Base-by-base conservation (phyloP, 2,888 invertebrate species). In the Drosophila mimetica region DNA sequence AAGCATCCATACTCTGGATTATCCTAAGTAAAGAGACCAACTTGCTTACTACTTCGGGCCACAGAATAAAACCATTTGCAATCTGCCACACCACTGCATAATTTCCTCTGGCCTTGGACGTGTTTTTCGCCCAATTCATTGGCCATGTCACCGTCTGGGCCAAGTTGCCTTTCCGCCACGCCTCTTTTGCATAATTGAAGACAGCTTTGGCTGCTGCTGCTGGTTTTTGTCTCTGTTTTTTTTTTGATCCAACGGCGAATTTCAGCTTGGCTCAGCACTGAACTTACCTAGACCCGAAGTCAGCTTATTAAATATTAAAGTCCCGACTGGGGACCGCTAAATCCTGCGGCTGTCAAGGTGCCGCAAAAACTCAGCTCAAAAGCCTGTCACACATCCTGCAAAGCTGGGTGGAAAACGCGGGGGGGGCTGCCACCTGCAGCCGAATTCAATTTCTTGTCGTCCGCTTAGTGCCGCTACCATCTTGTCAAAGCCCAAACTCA, bases 291-390 rank as follows among this genome's bases (percentile, higher is more conserved):
- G 66, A 60, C 60, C 60, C 60, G 66, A 74, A 71, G 85, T 73
- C 66, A 70, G 71, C 71, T 77, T 77, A 81, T 86, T 74, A 77
- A 82, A 86, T 81, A 82, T 81, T 82, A 74, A 82, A 81, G 71
- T 52, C 36, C 25, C 54, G 66, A 55, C 71, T 74, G 57, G 61
- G 60, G 72, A 73, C 58, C 74, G 69, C 76, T 76, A 78, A 82
- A 72, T 86, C 81, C 86, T 83, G 80, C 65, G 86, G 86, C 74
- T 86, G 86, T 79, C 72, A 65, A 60, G 67, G 71, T 74, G 61
- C 61, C 48, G 74, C 67, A 69, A 16, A 51, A 46, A 61, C 55
- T 41, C 60, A 37, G 58, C 76, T 76, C 69, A 76, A 79, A 79
- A 71, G 57, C 65, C 85, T 74, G 86, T 76, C 83, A 75, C 86